Base-by-base conservation (phyloP, 2,797 vertebrate species). In the Iguana delicatissima region DNA sequence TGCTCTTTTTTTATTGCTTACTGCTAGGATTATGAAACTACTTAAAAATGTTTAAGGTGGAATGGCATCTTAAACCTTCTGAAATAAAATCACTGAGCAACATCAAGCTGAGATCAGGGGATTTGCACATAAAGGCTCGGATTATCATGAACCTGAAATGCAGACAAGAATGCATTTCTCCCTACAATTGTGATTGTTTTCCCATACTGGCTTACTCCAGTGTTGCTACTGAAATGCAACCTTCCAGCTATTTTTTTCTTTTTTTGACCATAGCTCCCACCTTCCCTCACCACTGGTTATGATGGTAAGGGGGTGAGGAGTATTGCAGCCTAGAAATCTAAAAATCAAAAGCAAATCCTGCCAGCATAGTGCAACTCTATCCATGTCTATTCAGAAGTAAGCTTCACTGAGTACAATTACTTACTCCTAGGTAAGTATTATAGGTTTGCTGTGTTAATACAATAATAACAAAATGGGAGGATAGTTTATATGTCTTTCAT, bases 141-240 rank as follows among this genome's bases (percentile, higher is more conserved):
- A 32, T 84, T 46, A 62, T 4, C 13, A 46, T 32, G 38, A 22
- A 3, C 18, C 32, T 9, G 16, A 73, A 46, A 55, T 69, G 18
- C 67, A 20, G 46, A n/a, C 59, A 62, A 62, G 5, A 62, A 22
- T 62, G 35, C 50, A 62, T 50, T 67, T 20, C 24, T 6, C 24
- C 20, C 57, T 89, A 57, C 52, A 80, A 7, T 0, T 0, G 0
- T 77, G 24, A 86, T 22, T 50, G 2, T 12, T 29, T 50, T 2
- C 29, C 72, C 16, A 9, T 6, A 50, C 20, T 8, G 52, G 32
- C 52, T 35, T 14, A 80, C 52, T 76, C 74, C 22, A 42, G 3
- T 29, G 26, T 13, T 29, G 67, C 26, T 29, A 32, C 13, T 2
- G 67, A 72, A 72, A 6, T 72, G 29, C 12, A 32, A 13, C 67